Base-by-base conservation (phyloP, 1,140 invertebrate genomes). In the Formica exsecta region DNA sequence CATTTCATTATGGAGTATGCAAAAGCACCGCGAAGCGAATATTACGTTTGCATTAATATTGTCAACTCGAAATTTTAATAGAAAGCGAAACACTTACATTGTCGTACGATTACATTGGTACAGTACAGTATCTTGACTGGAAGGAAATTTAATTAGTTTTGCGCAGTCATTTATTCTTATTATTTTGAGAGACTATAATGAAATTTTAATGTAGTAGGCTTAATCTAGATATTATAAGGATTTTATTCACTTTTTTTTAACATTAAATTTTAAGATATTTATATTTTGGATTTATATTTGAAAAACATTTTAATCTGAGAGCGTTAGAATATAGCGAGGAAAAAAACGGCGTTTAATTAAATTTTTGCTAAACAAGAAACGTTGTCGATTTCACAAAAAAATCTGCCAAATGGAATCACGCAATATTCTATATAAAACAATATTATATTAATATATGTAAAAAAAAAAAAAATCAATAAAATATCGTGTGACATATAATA, bases 101-200 rank as follows among this genome's bases (percentile, higher is more conserved):
- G 59, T 29, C 11, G 25, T 66, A 77, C 38, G 64, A 65, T 25
- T 41, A 77, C 44, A 77, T 36, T 25, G 19, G 61, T 13, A 19
- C 19, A 65, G 41, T 11, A 19, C 44, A 41, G 64, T 48, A 44
- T 65, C 38, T 65, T 13, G 19, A 19, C 5, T 66, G 62, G 44
- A 79, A 36, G 44, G 62, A 54, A 79, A 32, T 65, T 77, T 65
- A 22, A 77, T 77, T 77, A 77, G 65, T 44, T 64, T 77, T 44
- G 75, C 32, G 25, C 61, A 74, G 59, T 62, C 59, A 76, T 16
- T 64, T 76, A 76, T 62, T 16, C 11, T 29, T 65, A 38, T 77
- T 77, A 64, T 64, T 29, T 19, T 44, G 32, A 38, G 32, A 65
- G 61, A 19, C 32, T 65, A 32, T 32, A 65, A 77, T 25, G 38